Evolutionary conservation across 2,113 vertebrate species (phyloP).

Genomic region (Anhinga anhinga): DNA sequence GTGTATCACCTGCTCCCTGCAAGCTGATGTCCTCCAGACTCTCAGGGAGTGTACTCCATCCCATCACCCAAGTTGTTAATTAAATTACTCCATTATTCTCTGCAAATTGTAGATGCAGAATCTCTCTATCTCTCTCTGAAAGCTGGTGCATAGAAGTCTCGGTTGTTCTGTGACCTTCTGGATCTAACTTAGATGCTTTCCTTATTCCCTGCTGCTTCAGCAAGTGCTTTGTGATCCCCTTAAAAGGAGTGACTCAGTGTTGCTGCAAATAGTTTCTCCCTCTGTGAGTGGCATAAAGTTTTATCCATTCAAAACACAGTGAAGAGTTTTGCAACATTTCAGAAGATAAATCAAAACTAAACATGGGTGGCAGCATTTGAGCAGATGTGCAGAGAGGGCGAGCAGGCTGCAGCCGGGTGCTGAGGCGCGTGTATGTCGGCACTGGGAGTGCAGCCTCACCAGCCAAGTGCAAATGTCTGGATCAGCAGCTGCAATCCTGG

Average conservation of each 20-base stretch:
- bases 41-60: too few relatives aligned
- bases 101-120: background rate
- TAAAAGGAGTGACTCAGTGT: background rate
- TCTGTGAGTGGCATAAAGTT: background rate
- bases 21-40: background rate
- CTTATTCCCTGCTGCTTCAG: background rate
- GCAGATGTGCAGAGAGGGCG: background rate
- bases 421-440: rapidly evolving
- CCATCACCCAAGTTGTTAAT: background rate
- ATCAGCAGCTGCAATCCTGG: background rate
- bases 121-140: background rate
- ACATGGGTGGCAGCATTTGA: background rate
- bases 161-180: background rate
- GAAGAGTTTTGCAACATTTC: background rate
- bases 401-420: background rate
- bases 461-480: background rate
- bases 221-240: background rate
- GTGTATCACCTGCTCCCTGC: background rate
- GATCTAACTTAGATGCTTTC: background rate
- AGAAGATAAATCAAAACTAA: background rate
- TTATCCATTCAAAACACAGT: background rate
- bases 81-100: background rate
- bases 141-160: background rate
- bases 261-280: background rate
- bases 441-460: background rate